Evolutionary conservation across 2,888 invertebrate genomes (phyloP), one percentile per base, ranked within the genome.

Genomic region (Leucophora obtusa): DNA sequence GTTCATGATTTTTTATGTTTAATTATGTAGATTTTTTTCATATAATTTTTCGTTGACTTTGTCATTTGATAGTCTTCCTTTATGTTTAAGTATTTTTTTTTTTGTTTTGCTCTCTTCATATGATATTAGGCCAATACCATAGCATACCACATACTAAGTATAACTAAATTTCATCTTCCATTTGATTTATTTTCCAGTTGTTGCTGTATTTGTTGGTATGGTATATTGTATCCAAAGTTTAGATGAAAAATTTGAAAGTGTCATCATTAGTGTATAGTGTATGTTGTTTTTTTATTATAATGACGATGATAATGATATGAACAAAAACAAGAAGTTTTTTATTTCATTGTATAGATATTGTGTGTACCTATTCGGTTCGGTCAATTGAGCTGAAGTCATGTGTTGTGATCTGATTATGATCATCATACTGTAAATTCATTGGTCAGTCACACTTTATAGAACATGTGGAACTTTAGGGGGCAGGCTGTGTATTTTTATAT

Each of bases 351-450:
- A 43, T 59, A 35, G 33, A 7, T 53, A 15, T 17, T 58, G 33
- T 43, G 33, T 54, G 17, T 62, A 1, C 5, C 17, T 59, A 43
- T 72, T 38, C 8, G 33, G 54, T 24, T 28, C 72, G 73, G 65
- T 77, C 81, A 77, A 77, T 81, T 77, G 73, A 77, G 66, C 60
- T 66, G 56, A 70, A 81, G 73, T 66, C 81, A 81, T 81, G 76
- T 81, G 73, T 81, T 73, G 70, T 77, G 77, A 77, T 70, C 77
- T 73, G 81, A 77, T 81, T 81, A 73, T 73, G 69, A 65, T 54
- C 14, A 43, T 63, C 28, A 28, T 28, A 28, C 28, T 28, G 28
- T 28, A 43, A 58, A 43, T 35, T 66, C 71, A 72, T 24, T 78
- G 71, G 54, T 60, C 53, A 50, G 69, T 70, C 63, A 70, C 69